Evolutionary conservation across 2,113 vertebrate species (phyloP), one percentile per base, ranked within the genome.

Genomic region (Pteruthius melanotis): DNA sequence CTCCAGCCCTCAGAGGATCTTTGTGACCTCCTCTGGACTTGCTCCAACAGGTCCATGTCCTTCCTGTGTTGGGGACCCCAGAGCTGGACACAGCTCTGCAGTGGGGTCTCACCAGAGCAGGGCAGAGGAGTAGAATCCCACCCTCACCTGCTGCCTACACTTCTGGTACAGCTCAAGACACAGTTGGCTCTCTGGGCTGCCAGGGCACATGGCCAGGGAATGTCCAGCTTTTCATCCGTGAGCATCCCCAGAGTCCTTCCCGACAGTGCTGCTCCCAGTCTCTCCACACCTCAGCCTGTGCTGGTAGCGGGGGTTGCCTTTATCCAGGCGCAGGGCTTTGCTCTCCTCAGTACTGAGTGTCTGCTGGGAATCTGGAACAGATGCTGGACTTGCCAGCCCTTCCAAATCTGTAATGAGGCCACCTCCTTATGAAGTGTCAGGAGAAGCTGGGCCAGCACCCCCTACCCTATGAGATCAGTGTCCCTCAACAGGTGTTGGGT

Each of bases 401-500:
- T 85, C 33, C n/a, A 64, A 60, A n/a, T 70, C 50, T 60, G 26
- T 35, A 39, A 13, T 0, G 15, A 77, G 59, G 23, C 27, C 16
- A 12, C 11, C 27, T 87, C 39, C 35, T 60, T 4, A 11, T 4
- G 13, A 82, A 65, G 19, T 26, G 54, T 61, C 39, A 37, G 66
- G 57, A 86, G 37, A 85, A 79, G 87, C 74, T 53, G 74, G 56
- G 72, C 87, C 12, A 17, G 81, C 74, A 87, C 6, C 77, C 44
- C 76, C 26, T 83, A 8, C 54, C 27, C 75, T 91, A 5, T 76
- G 94, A 93, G 85, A 9, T 95, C 91, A 88, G 66, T 49, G 65
- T 83, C 81, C 65, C 84, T 69, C 87, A 50, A 27, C 88, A 93
- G 88, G 95, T 95, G 91, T 18, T 88, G 95, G 94, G 71, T 91